Evolutionary conservation across 2,113 vertebrate genomes (phyloP), one percentile per base, ranked within the genome.

Genomic region (Tautogolabrus adspersus): DNA sequence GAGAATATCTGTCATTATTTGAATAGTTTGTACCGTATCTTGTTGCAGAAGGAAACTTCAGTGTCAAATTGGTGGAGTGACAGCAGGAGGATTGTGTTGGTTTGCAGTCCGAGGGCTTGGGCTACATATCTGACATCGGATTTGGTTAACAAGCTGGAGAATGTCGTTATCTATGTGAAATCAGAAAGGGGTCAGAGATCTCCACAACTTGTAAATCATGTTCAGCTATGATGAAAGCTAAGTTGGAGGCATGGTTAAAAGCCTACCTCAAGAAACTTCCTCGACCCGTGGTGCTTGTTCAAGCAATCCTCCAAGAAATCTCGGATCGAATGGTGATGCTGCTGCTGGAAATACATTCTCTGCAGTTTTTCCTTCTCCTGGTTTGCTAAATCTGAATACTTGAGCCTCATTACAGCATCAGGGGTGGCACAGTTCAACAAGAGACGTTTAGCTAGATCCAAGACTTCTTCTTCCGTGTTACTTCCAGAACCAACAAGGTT

Each of bases 61-160:
- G 94, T 95, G 71, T 95, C 94, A 84, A 95, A 95, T 88, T 95
- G 94, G 82, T 95, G 94, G 22, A 95, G 88, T 0, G 92, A 94
- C 13, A 95, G 89, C 54, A 94, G 86, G 8, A 89, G 88, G 58
- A 94, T 74, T 10, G 26, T 63, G 23, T 90, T 77, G 0, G 54
- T 78, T 1, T 82, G 69, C 13, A 94, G 58, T 37, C 78, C 87
- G 13, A 95, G 64, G 37, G 86, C 70, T 1, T 77, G 75, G 10
- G 87, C 79, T 55, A 94, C 16, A n/a, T 71, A 60, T 30, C 67
- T 90, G n/a, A 94, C 71, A 49, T 95, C 94, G n/a, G 76, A 83
- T 82, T 84, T 87, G 46, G 93, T 94, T 38, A 95, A 87, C 85
- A 95, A 81, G 79, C 93, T 93, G 58, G 94, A 94, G 80, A 94